Conservation (phyloP, 1,140 invertebrate genomes). For the Zaprionus camerounensis region DNA sequence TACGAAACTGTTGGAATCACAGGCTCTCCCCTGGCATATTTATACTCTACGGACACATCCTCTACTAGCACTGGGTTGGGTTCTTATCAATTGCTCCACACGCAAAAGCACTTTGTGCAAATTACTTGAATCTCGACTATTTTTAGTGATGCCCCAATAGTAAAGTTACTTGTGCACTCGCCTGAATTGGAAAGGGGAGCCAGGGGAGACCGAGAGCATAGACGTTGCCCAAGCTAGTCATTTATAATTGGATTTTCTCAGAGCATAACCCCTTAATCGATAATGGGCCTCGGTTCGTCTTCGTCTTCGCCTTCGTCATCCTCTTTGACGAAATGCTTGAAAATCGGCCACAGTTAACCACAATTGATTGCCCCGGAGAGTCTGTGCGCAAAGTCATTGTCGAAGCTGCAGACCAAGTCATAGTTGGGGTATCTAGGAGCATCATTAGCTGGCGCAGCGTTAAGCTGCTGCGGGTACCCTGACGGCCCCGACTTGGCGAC, state of each 20-base stretch:
- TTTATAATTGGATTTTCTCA: conserved; percentile 67
- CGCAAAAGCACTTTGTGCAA: conserved; percentile 72
- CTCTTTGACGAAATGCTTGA: conserved; percentile 54
- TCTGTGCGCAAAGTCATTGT: conserved; percentile 49
- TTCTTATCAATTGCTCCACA: conserved; percentile 66
- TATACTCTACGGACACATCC: conserved; percentile 46
- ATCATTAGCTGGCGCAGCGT: conserved; percentile 37
- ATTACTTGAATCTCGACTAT: conserved; percentile 42
- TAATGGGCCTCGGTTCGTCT: conserved; percentile 53
- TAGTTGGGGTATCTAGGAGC: conserved; percentile 6
- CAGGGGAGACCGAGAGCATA: not conserved
- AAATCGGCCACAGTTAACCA: conserved; percentile 45
- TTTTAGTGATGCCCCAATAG: conserved; percentile 16
- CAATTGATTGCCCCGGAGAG: conserved; percentile 29
- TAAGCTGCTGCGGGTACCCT: not conserved
- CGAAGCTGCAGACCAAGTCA: conserved; percentile 13
- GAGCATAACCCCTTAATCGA: conserved; percentile 71
- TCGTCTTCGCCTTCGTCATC: conserved; percentile 37
- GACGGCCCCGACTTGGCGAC: conserved; percentile 37
- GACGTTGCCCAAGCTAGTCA: conserved; percentile 13
- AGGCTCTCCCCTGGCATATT: conserved; percentile 58
- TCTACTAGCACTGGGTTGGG: conserved; percentile 24
- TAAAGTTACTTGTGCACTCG: conserved; percentile 50
- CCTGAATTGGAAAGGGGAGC: not conserved
- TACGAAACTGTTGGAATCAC: conserved; percentile 62